phyloP scores from a whole-genome alignment of 2,797 vertebrate species.

The Sebastes taczanowskii region DNA sequence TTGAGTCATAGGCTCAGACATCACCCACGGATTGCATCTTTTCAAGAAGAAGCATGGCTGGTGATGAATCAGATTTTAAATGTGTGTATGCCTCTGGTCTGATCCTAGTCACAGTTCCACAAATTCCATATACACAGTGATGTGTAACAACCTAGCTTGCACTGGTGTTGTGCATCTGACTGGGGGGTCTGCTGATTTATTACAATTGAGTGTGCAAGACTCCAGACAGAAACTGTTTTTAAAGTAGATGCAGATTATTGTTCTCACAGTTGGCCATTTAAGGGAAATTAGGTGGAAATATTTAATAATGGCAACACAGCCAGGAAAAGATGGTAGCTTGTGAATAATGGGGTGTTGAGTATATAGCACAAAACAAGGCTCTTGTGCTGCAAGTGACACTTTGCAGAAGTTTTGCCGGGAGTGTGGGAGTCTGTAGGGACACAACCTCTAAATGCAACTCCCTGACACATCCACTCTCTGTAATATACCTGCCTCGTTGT shows the following conservation, averaged over 20 bases:
- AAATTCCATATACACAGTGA: background rate
- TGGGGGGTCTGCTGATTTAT: background rate
- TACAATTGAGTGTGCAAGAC: background rate
- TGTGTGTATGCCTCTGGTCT: background rate
- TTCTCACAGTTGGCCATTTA: slow-evolving; percentile 20
- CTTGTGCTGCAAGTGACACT: background rate
- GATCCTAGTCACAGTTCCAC: background rate
- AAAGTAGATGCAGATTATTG: slow-evolving; percentile 10
- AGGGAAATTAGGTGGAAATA: slow-evolving; percentile 23
- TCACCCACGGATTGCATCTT: background rate
- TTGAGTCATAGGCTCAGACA: slow-evolving; percentile 2
- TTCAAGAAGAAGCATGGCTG: slow-evolving; percentile 2
- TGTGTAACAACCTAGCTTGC: background rate
- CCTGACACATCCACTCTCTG: background rate
- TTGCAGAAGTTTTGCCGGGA: background rate
- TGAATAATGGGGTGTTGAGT: slow-evolving; percentile 5
- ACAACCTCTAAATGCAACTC: slow-evolving; percentile 1
- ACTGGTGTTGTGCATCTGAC: background rate
- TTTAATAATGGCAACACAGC: slow-evolving; percentile 33
- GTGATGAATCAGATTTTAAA: slow-evolving; percentile 10
- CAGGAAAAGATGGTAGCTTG: background rate
- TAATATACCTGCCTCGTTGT: background rate
- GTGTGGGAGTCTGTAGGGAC: background rate
- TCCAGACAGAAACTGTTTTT: slow-evolving; percentile 5
- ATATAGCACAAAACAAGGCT: background rate